Evolutionary conservation across 2,888 invertebrate species (phyloP).

Genomic region (Noctuana brunneofusca): DNA sequence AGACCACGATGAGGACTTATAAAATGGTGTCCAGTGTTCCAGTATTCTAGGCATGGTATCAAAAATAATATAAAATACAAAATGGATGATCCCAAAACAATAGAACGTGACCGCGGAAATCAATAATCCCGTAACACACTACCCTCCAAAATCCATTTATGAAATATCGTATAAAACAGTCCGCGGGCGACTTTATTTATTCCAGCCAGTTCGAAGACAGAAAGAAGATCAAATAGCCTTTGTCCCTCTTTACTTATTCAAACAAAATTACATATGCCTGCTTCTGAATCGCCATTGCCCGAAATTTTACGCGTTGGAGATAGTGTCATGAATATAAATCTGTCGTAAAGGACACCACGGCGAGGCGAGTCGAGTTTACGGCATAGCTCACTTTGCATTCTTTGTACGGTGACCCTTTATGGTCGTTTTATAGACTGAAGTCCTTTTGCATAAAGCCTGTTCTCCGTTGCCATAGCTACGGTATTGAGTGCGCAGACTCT

Average conservation of each 20-base stretch:
- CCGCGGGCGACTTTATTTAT: constrained; percentile 71
- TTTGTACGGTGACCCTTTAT: constrained; percentile 76
- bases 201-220: constrained; percentile 60
- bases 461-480: constrained; percentile 37
- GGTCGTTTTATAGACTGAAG: constrained; percentile 77
- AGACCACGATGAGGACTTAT: too few species aligned
- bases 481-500: neutral
- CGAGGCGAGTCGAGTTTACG: constrained; percentile 72
- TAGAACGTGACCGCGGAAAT: constrained; percentile 50
- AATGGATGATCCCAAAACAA: constrained; percentile 15
- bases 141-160: constrained; percentile 76
- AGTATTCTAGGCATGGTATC: neutral
- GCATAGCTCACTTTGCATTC: constrained; percentile 81
- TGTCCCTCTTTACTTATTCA: constrained; percentile 82
- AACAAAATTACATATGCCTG: constrained; percentile 83
- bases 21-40: too few species aligned
- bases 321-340: constrained; percentile 83
- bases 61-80: constrained; percentile 10
- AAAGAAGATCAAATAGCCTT: constrained; percentile 79
- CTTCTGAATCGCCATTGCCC: constrained; percentile 80
- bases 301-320: constrained; percentile 81
- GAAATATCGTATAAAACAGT: constrained; percentile 73
- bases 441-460: constrained; percentile 77
- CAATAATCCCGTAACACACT: constrained; percentile 68
- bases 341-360: constrained; percentile 79